Conservation (phyloP, 2,113 vertebrate species). For the Onychostoma macrolepis region DNA sequence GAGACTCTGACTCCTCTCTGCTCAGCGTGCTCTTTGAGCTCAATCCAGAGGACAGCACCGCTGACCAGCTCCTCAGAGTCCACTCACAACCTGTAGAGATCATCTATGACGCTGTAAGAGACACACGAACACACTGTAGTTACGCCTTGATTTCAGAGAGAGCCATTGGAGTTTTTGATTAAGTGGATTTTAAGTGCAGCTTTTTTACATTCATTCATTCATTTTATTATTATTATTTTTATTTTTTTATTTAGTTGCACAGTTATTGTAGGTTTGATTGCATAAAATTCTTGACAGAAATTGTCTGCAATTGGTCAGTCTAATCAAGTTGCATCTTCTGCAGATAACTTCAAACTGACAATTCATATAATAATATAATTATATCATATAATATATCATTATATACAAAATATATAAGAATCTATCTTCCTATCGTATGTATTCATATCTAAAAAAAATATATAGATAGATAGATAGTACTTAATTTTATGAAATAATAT, state of each 20-base stretch:
- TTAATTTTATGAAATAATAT: background rate
- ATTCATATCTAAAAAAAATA: background rate
- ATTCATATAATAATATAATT: no score
- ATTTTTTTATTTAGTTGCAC: background rate
- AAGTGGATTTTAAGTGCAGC: background rate
- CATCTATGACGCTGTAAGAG: slow-evolving; percentile 91
- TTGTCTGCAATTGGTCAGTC: background rate
- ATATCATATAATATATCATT: no score
- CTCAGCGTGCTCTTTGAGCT: slow-evolving; percentile 85
- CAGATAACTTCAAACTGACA: no score
- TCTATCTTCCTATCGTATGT: background rate
- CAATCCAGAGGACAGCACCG: slow-evolving; percentile 82
- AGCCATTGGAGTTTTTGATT: background rate
- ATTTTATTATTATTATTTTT: no score
- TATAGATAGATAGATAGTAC: no score
- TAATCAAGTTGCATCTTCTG: background rate
- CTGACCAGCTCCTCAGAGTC: slow-evolving; percentile 86
- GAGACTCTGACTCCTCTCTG: slow-evolving; percentile 83
- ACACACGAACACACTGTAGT: background rate
- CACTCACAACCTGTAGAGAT: slow-evolving; percentile 94
- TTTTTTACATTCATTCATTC: background rate
- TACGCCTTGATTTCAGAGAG: background rate
- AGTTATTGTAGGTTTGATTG: background rate
- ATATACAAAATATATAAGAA: no score
- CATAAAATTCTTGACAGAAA: no score